A percentile compares a stretch with the other conserved stretches of the same genome.
These are phyloP conservation scores for Otolemur garnettii DNA, from an alignment of 2,113 vertebrate species.

Conservation along the genomic window DNA sequence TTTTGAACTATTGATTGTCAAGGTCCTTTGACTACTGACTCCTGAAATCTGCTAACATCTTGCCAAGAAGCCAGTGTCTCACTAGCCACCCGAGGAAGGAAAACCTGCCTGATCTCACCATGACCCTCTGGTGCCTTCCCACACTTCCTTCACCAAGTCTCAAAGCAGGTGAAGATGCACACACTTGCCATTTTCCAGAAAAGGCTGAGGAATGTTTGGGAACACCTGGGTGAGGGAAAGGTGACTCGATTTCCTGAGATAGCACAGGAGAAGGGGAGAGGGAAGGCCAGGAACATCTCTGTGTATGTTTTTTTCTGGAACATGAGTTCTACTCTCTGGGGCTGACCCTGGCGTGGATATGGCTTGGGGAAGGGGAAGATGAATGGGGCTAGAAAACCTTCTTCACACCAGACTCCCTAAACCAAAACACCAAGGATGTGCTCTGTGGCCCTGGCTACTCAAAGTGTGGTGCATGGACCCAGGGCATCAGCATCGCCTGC, in stretches of 20 bases:
- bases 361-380: fast-evolving
- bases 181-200: neutral
- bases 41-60: fast-evolving
- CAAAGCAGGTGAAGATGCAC: neutral
- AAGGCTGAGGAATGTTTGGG: too few relatives aligned
- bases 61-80: neutral
- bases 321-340: neutral
- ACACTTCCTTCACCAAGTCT: too few relatives aligned
- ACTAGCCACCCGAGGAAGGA: too few relatives aligned
- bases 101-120: fast-evolving
- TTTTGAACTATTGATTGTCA: neutral
- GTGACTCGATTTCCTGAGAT: fast-evolving
- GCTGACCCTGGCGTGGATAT: fast-evolving
- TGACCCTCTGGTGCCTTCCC: fast-evolving
- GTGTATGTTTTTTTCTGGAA: neutral
- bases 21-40: neutral
- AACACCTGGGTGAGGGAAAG: neutral
- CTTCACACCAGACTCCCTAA: neutral
- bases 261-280: neutral
- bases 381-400: neutral
- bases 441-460: too few relatives aligned
- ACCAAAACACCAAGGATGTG: fast-evolving
- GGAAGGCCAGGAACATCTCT: fast-evolving
- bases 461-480: neutral
- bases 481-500: fast-evolving